Evolutionary conservation across 2,113 vertebrate species (phyloP).

Genomic region (Mohoua ochrocephala): DNA sequence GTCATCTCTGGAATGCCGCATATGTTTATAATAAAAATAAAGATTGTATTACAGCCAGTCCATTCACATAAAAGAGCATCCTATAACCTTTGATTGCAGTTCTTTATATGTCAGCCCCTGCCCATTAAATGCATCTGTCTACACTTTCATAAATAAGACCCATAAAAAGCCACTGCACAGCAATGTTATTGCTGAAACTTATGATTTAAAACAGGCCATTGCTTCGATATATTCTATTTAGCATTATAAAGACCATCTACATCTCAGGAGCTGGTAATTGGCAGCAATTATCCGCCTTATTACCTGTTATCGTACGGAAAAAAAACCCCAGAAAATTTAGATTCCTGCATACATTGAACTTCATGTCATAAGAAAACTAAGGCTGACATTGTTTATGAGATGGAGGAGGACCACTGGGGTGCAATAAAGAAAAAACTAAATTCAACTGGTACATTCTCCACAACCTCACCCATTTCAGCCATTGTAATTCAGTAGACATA

Average conservation of each 20-base stretch:
- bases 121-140: not conserved
- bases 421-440: not conserved
- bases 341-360: accelerated
- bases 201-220: not conserved
- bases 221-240: not conserved
- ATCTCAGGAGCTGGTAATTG: not conserved
- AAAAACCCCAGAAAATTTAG: not conserved
- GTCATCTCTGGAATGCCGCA: not conserved
- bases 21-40: not conserved
- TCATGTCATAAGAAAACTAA: not conserved
- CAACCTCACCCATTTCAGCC: not conserved
- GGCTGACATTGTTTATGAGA: not conserved
- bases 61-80: not conserved
- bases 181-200: not conserved
- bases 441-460: not conserved
- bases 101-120: not conserved
- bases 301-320: not conserved
- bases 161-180: not conserved
- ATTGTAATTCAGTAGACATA: not conserved
- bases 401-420: not conserved
- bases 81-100: not conserved
- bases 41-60: not conserved
- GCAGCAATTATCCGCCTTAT: not conserved
- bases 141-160: not conserved
- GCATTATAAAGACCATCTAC: not conserved